Evolutionary conservation across 2,888 invertebrate species (phyloP).

Genomic region (Podabrus alpinus): DNA sequence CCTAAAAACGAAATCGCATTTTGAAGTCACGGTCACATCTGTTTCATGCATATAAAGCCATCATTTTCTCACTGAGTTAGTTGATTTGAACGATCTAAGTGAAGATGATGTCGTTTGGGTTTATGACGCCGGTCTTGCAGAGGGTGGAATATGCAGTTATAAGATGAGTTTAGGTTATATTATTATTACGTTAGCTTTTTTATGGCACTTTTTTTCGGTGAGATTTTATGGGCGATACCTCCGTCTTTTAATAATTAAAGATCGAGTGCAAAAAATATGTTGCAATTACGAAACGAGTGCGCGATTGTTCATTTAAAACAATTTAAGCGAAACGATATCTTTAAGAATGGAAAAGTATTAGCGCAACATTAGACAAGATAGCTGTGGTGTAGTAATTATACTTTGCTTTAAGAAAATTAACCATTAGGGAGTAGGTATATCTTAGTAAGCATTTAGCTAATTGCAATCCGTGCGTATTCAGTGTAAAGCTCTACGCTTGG

Average conservation of each 20-base stretch:
- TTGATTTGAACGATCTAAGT: conserved; percentile 17
- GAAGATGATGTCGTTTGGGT: conserved; percentile 23
- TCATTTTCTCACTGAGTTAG: conserved; percentile 22
- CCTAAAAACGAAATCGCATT: conserved; percentile 5
- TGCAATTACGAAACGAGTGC: neutral
- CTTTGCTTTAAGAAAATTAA: conserved; percentile 36
- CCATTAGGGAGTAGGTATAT: conserved; percentile 44
- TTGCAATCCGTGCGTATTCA: conserved; percentile 36
- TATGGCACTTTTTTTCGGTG: neutral
- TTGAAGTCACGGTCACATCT: conserved; percentile 19
- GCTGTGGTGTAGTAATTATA: conserved; percentile 28
- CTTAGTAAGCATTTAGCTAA: conserved; percentile 46
- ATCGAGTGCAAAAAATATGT: neutral
- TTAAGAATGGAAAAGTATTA: conserved; percentile 17
- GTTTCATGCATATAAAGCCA: conserved; percentile 18
- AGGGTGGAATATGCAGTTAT: conserved; percentile 21
- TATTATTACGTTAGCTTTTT: conserved; percentile 2
- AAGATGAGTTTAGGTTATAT: conserved; percentile 5
- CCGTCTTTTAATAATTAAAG: neutral
- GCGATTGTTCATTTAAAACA: neutral
- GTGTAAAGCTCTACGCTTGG: conserved; percentile 23
- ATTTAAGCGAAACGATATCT: neutral
- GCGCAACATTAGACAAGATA: conserved; percentile 23
- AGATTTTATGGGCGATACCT: neutral
- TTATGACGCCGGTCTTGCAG: conserved; percentile 11